These are phyloP conservation scores for Agrochola lota DNA, from an alignment of 2,888 invertebrate species.

Conservation along the genomic window DNA sequence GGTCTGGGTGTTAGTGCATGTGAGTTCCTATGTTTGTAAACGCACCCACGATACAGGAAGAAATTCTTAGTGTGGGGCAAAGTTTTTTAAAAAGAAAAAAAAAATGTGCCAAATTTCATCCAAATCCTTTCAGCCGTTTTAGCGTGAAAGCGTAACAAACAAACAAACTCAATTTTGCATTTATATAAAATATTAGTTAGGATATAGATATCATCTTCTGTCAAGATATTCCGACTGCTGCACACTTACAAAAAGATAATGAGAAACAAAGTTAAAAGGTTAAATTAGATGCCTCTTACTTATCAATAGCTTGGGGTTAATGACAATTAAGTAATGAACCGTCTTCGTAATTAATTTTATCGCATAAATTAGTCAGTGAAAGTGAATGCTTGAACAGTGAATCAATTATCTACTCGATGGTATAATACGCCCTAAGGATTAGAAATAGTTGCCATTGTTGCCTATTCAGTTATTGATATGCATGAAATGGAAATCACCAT, in stretches of 20 bases:
- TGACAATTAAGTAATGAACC: constrained; percentile 8
- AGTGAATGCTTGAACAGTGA: constrained; percentile 32
- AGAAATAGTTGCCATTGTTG: constrained; percentile 4
- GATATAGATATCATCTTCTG: not conserved
- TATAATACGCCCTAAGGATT: constrained; percentile 46
- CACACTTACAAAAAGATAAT: not conserved
- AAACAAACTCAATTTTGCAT: too few species aligned
- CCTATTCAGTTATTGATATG: constrained; percentile 8
- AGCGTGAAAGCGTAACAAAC: too few species aligned
- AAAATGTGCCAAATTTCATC: too few species aligned
- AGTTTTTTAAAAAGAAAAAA: too few species aligned
- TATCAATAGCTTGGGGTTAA: not conserved
- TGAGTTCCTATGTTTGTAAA: too few species aligned
- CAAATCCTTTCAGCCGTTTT: too few species aligned
- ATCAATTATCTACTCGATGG: constrained; percentile 22
- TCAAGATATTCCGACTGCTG: not conserved
- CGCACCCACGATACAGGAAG: too few species aligned
- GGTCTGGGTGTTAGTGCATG: too few species aligned
- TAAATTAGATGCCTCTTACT: not conserved
- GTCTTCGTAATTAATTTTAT: constrained; percentile 30
- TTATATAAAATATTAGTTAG: too few species aligned
- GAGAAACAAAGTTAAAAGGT: not conserved
- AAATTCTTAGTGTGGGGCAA: too few species aligned
- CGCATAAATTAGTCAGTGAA: constrained; percentile 47
- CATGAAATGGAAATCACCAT: not conserved